Percentiles rank a stretch among this genome's conserved stretches.
phyloP scores from a whole-genome alignment of 2,113 vertebrate species.

The Austrofundulus limnaeus region DNA sequence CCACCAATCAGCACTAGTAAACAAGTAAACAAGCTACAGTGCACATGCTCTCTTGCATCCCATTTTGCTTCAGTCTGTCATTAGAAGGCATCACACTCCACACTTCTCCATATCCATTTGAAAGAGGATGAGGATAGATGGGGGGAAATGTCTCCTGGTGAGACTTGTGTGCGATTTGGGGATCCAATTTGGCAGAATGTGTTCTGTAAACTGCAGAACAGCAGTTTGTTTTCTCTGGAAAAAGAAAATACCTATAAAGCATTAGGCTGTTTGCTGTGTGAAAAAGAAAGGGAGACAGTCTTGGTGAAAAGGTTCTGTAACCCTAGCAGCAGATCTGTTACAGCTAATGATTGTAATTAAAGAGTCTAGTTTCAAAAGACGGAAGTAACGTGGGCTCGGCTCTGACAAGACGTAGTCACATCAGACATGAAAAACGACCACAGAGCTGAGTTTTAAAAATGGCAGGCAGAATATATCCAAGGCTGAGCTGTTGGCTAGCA shows the following conservation, averaged over 20 bases:
- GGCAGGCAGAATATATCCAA: slow-evolving; percentile 37
- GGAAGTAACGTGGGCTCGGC: slow-evolving; percentile 56
- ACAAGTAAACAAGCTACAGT: slow-evolving; percentile 43
- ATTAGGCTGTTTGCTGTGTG: slow-evolving; percentile 22
- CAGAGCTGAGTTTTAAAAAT: slow-evolving; percentile 50
- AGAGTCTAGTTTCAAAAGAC: slow-evolving; percentile 50
- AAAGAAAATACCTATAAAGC: slow-evolving; percentile 24
- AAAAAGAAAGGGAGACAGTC: slow-evolving; percentile 26
- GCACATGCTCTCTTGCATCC: slow-evolving; percentile 41
- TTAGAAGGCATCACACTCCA: slow-evolving; percentile 35
- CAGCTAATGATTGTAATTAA: slow-evolving; percentile 77
- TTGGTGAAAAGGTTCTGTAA: slow-evolving; percentile 68
- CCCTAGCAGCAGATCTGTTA: slow-evolving; percentile 61
- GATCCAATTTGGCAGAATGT: slow-evolving; percentile 58
- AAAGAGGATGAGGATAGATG: slow-evolving; percentile 36
- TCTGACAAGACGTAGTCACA: slow-evolving; percentile 50
- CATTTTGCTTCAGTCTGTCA: slow-evolving; percentile 56
- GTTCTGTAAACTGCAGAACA: slow-evolving; percentile 64
- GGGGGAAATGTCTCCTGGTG: slow-evolving; percentile 37
- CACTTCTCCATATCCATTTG: slow-evolving; percentile 41
- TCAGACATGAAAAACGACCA: slow-evolving; percentile 36
- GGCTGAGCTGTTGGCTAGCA: slow-evolving; percentile 29
- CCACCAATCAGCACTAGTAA: slow-evolving; percentile 24
- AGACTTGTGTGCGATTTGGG: slow-evolving; percentile 49
- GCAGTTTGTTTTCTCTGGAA: slow-evolving; percentile 46